These are phyloP conservation scores for Scaptomyza polygonia DNA, from an alignment of 2,888 invertebrate species.

Conservation along the genomic window DNA sequence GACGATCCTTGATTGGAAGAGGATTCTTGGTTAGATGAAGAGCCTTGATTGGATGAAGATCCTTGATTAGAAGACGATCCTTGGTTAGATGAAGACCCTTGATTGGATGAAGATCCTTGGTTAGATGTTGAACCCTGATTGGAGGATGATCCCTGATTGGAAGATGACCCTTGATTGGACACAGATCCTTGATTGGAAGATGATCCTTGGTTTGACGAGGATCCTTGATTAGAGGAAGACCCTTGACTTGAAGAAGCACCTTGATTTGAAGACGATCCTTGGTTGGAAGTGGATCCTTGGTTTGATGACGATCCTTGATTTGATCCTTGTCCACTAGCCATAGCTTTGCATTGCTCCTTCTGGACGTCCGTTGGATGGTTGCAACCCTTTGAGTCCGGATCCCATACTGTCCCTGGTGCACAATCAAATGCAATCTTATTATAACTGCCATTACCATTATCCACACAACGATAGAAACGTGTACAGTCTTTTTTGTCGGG, in stretches of 20 bases:
- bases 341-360: conserved; percentile 76
- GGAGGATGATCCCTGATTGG: background rate
- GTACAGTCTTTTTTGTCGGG: conserved; percentile 85
- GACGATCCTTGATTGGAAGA: conserved; percentile 26
- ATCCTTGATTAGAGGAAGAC: conserved; percentile 24
- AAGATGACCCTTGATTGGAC: conserved; percentile 20
- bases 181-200: conserved; percentile 1
- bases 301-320: conserved; percentile 37
- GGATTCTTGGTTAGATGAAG: conserved; percentile 7
- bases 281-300: conserved; percentile 40
- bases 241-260: conserved; percentile 33
- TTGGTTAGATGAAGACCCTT: conserved; percentile 21
- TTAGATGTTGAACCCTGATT: conserved; percentile 4
- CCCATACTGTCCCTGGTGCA: conserved; percentile 88
- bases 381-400: conserved; percentile 83
- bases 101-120: conserved; percentile 12
- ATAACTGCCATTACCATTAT: conserved; percentile 86
- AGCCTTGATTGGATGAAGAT: conserved; percentile 15
- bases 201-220: conserved; percentile 11
- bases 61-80: conserved; percentile 28
- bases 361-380: conserved; percentile 82
- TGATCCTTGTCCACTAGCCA: conserved; percentile 62
- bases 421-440: conserved; percentile 87
- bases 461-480: conserved; percentile 89
- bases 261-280: conserved; percentile 35